Percentiles rank a stretch among this genome's conserved stretches.
Evolutionary conservation across 2,888 invertebrate species (phyloP).

Genomic region (Eupithecia exiguata): DNA sequence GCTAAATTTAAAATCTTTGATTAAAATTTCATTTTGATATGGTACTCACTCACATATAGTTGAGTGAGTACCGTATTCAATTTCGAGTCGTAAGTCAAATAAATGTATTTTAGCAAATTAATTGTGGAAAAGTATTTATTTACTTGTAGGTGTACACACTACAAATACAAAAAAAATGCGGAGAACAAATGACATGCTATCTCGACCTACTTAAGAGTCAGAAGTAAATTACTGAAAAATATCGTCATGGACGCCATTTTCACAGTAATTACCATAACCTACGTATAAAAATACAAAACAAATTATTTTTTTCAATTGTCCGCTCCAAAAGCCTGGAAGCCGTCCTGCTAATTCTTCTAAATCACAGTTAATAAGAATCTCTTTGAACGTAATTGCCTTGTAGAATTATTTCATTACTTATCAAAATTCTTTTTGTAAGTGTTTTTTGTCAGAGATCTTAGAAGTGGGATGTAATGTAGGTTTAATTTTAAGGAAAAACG

Average conservation of each 20-base stretch:
- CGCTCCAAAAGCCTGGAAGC: not conserved
- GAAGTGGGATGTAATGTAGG: not conserved
- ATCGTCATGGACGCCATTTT: not conserved
- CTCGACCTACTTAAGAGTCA: not conserved
- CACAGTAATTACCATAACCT: not conserved
- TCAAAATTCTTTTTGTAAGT: conserved; percentile 26
- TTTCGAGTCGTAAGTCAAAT: too few species aligned
- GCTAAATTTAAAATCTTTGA: too few species aligned
- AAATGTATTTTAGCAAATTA: too few species aligned
- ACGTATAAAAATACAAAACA: not conserved
- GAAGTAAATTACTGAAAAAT: not conserved
- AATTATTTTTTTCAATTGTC: conserved; percentile 22
- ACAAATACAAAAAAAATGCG: too few species aligned
- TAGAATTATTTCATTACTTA: conserved; percentile 26
- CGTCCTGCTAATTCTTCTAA: conserved; percentile 21
- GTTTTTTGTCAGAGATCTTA: conserved; percentile 2
- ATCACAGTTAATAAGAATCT: conserved; percentile 37
- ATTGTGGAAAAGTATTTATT: too few species aligned
- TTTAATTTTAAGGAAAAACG: conserved; percentile 5
- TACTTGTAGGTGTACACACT: too few species aligned
- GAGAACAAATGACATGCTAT: too few species aligned
- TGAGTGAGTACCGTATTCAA: too few species aligned
- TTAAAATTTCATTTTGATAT: too few species aligned
- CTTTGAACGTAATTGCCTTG: conserved; percentile 34
- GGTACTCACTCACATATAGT: too few species aligned